These are phyloP conservation scores for Aurelia coerulea DNA, from an alignment of 30 jellyfish, hydroid and myxozoan genomes.

Conservation along the genomic window DNA sequence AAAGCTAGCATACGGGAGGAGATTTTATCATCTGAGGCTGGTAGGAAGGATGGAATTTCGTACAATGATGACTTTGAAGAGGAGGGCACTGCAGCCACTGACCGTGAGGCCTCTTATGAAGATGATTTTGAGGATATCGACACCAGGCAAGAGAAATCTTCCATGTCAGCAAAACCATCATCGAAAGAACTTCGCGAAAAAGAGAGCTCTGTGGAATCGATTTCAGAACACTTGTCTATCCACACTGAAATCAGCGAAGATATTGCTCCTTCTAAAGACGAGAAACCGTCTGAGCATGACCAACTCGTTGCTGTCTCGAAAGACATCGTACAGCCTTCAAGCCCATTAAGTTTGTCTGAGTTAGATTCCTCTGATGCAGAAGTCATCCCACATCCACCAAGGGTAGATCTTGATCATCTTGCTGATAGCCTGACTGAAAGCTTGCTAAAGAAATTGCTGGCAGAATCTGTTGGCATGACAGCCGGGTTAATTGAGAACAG, in stretches of 20 bases:
- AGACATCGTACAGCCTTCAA: conserved; percentile 1
- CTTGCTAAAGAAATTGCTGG: conserved; percentile 60
- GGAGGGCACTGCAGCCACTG: conserved; percentile 21
- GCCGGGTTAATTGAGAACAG: not conserved
- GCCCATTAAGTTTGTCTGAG: conserved; percentile 51
- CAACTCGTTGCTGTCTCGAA: not conserved
- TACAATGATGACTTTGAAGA: conserved; percentile 29
- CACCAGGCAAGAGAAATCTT: not conserved
- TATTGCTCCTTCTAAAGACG: conserved; percentile 8
- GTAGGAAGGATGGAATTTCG: not conserved
- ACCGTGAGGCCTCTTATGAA: conserved; percentile 20
- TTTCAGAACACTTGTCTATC: conserved; percentile 9
- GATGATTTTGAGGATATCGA: conserved; percentile 56
- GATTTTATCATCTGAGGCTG: not conserved
- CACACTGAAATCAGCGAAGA: conserved; percentile 3
- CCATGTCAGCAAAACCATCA: not conserved
- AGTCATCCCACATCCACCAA: conserved; percentile 61
- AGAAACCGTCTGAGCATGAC: not conserved
- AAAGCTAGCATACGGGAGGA: not conserved
- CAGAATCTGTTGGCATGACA: conserved; percentile 52
- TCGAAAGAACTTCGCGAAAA: not conserved
- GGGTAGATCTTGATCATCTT: conserved; percentile 62
- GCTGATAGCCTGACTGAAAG: conserved; percentile 90
- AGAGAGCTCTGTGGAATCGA: not conserved
- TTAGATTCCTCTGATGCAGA: conserved; percentile 65